These are phyloP conservation scores for Cyphomyrus plagiostoma DNA, from an alignment of 2,113 vertebrate genomes.

Conservation along the genomic window DNA sequence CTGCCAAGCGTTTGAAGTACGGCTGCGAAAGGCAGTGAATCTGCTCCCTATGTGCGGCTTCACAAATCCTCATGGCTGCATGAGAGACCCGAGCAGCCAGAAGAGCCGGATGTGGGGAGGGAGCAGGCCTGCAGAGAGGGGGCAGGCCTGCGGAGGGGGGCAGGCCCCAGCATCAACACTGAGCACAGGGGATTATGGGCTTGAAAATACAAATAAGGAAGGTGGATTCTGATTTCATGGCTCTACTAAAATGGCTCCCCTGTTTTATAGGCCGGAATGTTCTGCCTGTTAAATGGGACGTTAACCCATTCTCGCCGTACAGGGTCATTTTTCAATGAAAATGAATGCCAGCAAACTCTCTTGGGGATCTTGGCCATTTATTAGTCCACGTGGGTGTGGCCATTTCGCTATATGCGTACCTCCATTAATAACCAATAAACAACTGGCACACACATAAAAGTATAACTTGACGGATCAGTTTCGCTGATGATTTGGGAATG, in stretches of 20 bases:
- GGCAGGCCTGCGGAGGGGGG: neutral
- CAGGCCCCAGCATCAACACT: neutral
- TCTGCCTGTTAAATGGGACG: neutral
- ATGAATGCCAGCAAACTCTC: neutral
- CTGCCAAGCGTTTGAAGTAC: constrained; percentile 43
- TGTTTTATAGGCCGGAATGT: neutral
- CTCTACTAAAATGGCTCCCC: neutral
- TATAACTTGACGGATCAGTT: neutral
- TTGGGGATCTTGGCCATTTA: neutral
- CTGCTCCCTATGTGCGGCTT: constrained; percentile 32
- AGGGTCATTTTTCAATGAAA: neutral
- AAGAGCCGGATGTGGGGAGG: constrained; percentile 15
- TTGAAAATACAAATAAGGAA: neutral
- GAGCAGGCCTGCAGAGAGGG: neutral
- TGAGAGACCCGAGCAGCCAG: constrained; percentile 22
- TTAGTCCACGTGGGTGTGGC: neutral
- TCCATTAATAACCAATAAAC: neutral
- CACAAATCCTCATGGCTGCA: constrained; percentile 37
- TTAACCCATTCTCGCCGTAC: neutral
- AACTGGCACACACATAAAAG: neutral
- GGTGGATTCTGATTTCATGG: neutral
- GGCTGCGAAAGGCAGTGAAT: constrained; percentile 39
- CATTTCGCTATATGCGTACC: neutral
- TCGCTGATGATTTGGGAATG: neutral
- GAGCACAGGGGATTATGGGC: neutral